Base-by-base conservation (phyloP, 64 coral and sea anemone genomes). In the Cladopsammia gracilis region DNA sequence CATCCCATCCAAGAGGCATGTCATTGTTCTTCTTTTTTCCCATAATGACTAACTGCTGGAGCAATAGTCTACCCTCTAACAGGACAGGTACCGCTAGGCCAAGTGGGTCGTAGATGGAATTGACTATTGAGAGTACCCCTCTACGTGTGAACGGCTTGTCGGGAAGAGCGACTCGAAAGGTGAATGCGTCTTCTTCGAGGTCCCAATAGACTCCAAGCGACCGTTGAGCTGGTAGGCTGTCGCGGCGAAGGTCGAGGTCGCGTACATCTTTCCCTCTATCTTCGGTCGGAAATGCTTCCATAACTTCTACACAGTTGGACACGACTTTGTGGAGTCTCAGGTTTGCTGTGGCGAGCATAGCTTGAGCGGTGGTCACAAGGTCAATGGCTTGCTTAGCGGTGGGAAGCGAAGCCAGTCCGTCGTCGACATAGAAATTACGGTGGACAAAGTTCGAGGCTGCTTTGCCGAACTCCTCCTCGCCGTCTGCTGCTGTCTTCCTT, bases 191-290 rank as follows among this genome's bases (percentile, higher is more conserved):
- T 3, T 10, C 7, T 20, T 64, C 15, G 25, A 84, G 23, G 51
- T 84, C 43, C 80, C 80, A 84, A 20, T 62, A 65, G n/a, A 84
- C 80, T 62, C 80, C 80, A 9, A 84, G 42, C 10, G 80, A 59
- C 5, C 57, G 75, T 52, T 78, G 75, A 20, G 47, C 12, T 4
- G 46, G 75, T 51, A 78, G 13, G 46, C 45, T 4, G 75, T 52
- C 75, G 9, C 16, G 14, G 47, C 47, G 13, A 11, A 78, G 22
- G 75, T 78, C 75, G 7, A 78, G 75, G 7, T 78, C 14, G 47
- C 48, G 16, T 3, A 78, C 0, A 23, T 53, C 75, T 19, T 53
- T 78, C 15, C 46, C 75, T 52, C 48, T 50, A 18, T 78, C 75
- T 78, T 78, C 48, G 14, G 43, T n/a, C 16, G 75, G 75, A 23